phyloP scores from a whole-genome alignment of 2,888 invertebrate genomes.

The Habroteleia sp. region DNA sequence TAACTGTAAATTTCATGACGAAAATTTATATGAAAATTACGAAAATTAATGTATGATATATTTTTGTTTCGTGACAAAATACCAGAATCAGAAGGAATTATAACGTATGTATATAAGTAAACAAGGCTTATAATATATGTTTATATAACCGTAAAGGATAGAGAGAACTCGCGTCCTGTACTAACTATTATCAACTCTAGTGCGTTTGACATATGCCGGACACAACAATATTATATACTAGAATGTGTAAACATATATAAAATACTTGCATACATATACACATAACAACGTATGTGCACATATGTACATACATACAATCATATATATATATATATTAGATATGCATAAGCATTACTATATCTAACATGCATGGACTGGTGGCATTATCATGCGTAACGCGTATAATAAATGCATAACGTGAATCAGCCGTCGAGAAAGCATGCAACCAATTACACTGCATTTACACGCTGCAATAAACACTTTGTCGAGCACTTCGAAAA shows the following conservation, averaged over 20 bases:
- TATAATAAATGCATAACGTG: constrained; percentile 55
- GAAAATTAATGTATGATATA: too few relatives aligned
- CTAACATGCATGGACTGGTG: constrained; percentile 35
- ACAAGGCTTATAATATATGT: too few relatives aligned
- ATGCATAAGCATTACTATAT: constrained; percentile 50
- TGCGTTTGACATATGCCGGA: constrained; percentile 36
- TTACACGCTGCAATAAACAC: constrained; percentile 53
- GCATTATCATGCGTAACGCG: too few relatives aligned
- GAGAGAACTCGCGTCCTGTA: too few relatives aligned
- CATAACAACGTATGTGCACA: constrained; percentile 4
- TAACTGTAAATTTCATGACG: too few relatives aligned
- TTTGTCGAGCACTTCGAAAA: constrained; percentile 40
- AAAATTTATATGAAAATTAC: too few relatives aligned
- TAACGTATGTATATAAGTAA: too few relatives aligned
- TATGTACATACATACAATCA: background rate
- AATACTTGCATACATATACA: too few relatives aligned
- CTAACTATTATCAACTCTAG: too few relatives aligned
- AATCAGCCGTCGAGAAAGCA: constrained; percentile 47
- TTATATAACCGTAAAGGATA: too few relatives aligned
- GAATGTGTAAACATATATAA: constrained; percentile 6
- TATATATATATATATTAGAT: constrained; percentile 19
- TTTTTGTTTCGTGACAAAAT: too few relatives aligned
- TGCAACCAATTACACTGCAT: constrained; percentile 22
- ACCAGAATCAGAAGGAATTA: too few relatives aligned
- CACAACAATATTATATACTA: constrained; percentile 1